A percentile compares a stretch with the other conserved stretches of the same genome.
phyloP scores from a whole-genome alignment of 92 coral and sea anemone genomes.

The Actinostola sp. region DNA sequence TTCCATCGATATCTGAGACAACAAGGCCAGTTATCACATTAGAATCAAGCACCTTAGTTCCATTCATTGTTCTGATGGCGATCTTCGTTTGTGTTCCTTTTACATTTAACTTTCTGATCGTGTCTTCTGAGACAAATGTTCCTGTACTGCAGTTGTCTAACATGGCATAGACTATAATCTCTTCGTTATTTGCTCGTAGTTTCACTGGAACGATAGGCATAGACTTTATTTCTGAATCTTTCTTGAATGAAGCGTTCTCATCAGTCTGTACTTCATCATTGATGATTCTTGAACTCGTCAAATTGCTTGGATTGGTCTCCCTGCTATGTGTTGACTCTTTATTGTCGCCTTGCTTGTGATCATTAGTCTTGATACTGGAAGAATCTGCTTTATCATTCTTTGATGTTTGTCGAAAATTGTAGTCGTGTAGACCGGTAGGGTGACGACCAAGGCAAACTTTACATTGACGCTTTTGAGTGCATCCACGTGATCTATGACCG shows the following conservation, averaged over 20 bases:
- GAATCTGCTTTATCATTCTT: neutral
- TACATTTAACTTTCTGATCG: conserved; percentile 17
- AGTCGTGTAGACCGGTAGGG: conserved; percentile 49
- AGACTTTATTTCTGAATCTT: neutral
- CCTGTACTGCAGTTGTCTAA: conserved; percentile 55
- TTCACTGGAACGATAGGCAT: conserved; percentile 57
- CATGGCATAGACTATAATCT: conserved; percentile 53
- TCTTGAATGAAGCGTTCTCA: no score
- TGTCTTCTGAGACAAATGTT: conserved; percentile 33
- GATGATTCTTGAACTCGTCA: neutral
- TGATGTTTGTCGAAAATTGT: conserved; percentile 15
- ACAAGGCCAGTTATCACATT: conserved; percentile 40
- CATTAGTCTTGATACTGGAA: neutral
- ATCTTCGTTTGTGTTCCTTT: conserved; percentile 33
- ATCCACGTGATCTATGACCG: conserved; percentile 37
- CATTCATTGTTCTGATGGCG: conserved; percentile 40
- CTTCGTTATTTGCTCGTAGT: conserved; percentile 24
- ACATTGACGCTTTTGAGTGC: conserved; percentile 17
- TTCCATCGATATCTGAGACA: conserved; percentile 43
- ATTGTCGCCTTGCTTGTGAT: neutral
- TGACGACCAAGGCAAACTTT: conserved; percentile 19
- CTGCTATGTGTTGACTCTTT: neutral
- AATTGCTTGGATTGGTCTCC: no score
- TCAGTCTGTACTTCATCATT: neutral
- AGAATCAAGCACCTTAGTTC: conserved; percentile 30